phyloP scores from a whole-genome alignment of 2,888 invertebrate genomes.

The Eurois occulta region DNA sequence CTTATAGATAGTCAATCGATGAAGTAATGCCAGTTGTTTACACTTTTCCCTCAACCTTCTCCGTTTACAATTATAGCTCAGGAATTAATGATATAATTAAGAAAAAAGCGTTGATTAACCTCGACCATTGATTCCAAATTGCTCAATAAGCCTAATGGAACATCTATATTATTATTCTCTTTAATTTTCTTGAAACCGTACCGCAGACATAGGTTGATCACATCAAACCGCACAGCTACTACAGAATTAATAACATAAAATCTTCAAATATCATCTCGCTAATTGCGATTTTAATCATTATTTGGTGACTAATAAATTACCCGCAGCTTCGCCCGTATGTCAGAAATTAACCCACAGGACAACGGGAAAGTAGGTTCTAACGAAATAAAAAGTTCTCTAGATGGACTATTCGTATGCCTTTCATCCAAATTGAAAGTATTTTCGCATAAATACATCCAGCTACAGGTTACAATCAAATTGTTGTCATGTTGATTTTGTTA shows the following conservation, averaged over 20 bases:
- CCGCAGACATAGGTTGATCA: not conserved
- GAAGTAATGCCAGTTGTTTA: not conserved
- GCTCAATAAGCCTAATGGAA: not conserved
- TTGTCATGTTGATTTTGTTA: not conserved
- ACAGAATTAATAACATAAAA: not conserved
- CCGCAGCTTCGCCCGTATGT: not conserved
- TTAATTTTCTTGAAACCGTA: not conserved
- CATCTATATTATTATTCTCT: not conserved
- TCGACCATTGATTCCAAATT: not conserved
- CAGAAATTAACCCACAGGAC: not conserved
- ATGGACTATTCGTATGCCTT: not conserved
- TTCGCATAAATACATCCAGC: not conserved
- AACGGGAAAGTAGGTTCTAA: not conserved
- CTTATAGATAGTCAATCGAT: not conserved
- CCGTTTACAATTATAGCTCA: not conserved
- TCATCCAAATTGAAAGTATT: not conserved
- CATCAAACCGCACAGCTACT: not conserved
- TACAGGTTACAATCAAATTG: not conserved
- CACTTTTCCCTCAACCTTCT: conserved; percentile 3
- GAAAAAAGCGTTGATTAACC: not conserved
- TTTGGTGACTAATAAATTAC: not conserved
- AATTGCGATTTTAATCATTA: not conserved
- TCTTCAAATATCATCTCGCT: not conserved
- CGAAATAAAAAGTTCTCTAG: not conserved
- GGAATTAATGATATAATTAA: not conserved